Conservation (phyloP, 2,888 invertebrate genomes). For the Nemoura dubitans region DNA sequence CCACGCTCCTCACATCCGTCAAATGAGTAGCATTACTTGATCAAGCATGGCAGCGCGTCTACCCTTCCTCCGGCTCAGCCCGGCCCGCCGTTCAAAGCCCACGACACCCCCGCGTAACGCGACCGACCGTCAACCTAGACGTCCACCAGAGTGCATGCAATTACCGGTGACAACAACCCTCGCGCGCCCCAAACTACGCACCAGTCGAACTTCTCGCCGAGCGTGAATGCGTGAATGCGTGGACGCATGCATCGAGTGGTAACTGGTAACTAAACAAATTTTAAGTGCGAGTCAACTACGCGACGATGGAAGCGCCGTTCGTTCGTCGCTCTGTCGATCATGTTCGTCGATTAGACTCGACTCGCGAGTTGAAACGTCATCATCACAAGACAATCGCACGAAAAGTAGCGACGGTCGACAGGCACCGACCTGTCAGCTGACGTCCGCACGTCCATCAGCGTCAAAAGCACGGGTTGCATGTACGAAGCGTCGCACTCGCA, state of each 20-base stretch:
- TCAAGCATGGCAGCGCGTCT: neutral
- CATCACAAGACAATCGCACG: too few species aligned
- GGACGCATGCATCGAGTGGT: too few species aligned
- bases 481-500: neutral
- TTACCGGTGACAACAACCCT: neutral
- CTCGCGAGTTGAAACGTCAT: neutral
- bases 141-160: neutral
- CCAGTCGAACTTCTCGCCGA: neutral
- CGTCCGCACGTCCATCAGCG: neutral
- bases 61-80: neutral
- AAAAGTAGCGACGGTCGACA: too few species aligned
- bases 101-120: neutral
- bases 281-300: neutral
- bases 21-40: neutral
- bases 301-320: too few species aligned
- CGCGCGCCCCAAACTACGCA: neutral
- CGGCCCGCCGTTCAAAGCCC: too few species aligned
- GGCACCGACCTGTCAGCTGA: neutral
- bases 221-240: too few species aligned
- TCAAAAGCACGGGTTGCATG: neutral
- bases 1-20: neutral
- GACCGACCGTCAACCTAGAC: neutral
- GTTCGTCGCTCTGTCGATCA: neutral
- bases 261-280: too few species aligned
- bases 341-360: neutral